Evolutionary conservation across 2,797 vertebrate genomes (phyloP), one percentile per base, ranked within the genome.

Genomic region (Sarcophilus harrisii): DNA sequence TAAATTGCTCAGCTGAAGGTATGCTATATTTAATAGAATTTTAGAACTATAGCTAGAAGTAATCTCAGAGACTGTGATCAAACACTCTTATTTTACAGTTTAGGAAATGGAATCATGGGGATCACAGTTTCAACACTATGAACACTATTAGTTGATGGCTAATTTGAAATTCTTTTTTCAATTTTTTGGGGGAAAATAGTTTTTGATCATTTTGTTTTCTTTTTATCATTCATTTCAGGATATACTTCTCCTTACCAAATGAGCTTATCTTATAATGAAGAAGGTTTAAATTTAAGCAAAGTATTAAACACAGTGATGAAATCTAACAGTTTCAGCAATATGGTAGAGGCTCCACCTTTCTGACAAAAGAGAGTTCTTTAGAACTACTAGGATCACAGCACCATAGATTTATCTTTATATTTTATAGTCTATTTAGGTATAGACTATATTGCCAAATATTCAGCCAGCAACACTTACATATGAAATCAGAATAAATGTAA

Each of bases 1-100:
- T 54, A 59, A 96, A 92, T 90, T 94, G 28, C 45, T 58, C 14
- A 94, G 49, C n/a, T 29, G 10, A 93, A 66, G 32, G 62, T 18
- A n/a, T 66, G 62, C 62, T n/a, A n/a, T 66, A n/a, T n/a, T 66
- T 66, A 62, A 66, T 66, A n/a, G 32, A 32, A 66, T 66, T 16
- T n/a, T 66, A 32, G 24, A n/a, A n/a, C 32, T 18, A n/a, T n/a
- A 16, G 62, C 30, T 62, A 13, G 30, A 11, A 60, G 29, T 30
- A 11, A 60, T 3, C 21, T 58, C 27, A 59, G 58, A 59, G 58
- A 8, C 60, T 32, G 30, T 66, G 62, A 16, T n/a, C 62, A 66
- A 55, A 55, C 54, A 58, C 58, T 21, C 58, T 58, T 21, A 24
- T n/a, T 66, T n/a, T 66, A 66, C 62, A n/a, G 32, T 66, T 66